Base-by-base conservation (phyloP, 1,140 invertebrate species). In the Bombus sylvicola region DNA sequence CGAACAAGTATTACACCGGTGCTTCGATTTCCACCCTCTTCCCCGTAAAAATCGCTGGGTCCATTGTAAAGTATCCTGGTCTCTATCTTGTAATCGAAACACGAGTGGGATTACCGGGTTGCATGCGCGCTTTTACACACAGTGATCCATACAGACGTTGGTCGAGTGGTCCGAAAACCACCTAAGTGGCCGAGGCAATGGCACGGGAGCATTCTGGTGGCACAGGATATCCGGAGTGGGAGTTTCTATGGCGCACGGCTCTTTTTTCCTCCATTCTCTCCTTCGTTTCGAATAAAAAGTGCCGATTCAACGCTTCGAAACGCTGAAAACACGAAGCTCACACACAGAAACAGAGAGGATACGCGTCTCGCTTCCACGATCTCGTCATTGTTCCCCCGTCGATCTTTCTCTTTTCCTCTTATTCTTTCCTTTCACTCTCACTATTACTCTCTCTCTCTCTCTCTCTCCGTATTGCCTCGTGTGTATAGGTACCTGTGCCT, bases 171-270 rank as follows among this genome's bases (percentile, higher is more conserved):
- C 86, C 87, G 75, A 84, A 91, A 93, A 92, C 78, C 89, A 81
- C 83, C 89, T 90, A 92, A 93, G 92, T 94, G 93, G 92, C 92
- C 87, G 81, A 91, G 89, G 90, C 85, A 88, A 87, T 88, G 88
- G 88, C 86, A 90, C 81, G 85, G 89, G 82, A 87, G 85, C 85
- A 89, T 93, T 92, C 88, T 88, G 88, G 81, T 89, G 90, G 89
- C 88, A 85, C 87, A 90, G 91, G 90, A 93, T 93, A 94, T 94
- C 94, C 94, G 94, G 93, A 91, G 88, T 88, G 64, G 82, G 81
- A 91, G 89, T 93, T 94, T 93, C 92, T 92, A 92, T 93, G 88
- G 86, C 81, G 81, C n/a, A 78, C 75, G 41, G 43, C 59, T 87
- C 75, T 89, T 89, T 87, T 88, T 85, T 81, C 81, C 88, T 87